Base-by-base conservation (phyloP, 2,888 invertebrate species). In the Oxyteleia sp. region DNA sequence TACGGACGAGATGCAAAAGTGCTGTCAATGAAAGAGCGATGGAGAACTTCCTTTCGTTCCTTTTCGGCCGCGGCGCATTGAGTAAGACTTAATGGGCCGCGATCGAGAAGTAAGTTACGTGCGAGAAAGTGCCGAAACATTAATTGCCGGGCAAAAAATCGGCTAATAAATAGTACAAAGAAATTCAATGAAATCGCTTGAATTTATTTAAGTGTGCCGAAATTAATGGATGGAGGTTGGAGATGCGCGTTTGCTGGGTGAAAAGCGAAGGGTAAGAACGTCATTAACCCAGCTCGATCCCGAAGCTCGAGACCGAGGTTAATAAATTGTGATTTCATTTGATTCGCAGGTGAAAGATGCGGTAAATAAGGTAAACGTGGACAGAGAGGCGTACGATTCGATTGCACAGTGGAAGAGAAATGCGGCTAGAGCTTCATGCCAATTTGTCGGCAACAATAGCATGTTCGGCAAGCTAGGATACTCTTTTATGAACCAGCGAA, bases 11-110 rank as follows among this genome's bases (percentile, higher is more conserved):
- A 78, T 82, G 82, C 71, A 78, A 84, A 79, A 68, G 69, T 63
- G 15, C 51, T 72, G 78, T 72, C 82, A 82, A 79, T 83, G 82
- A 74, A 81, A 81, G 38, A 59, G 26, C 57, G 47, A 72, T 57
- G 13, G 61, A 10, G 13, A 29, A 80, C 69, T 72, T 80, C 72
- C 71, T 53, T 23, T 32, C 35, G 13, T 59, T 63, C 59, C 32
- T 66, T 15, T 63, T 35, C 0, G 5, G 0, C 4, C 0, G 16
- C n/a, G 8, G n/a, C n/a, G n/a, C n/a, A n/a, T n/a, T n/a, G n/a
- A n/a, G n/a, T n/a, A n/a, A 26, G 18, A 38, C 13, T 32, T 4
- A 15, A 13, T 8, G 1, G 20, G 18, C 43, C 8, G 38, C 26
- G n/a, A 41, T 66, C n/a, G 41, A 51, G 35, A 35, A 26, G 5